A percentile compares a stretch with the other conserved stretches of the same genome.
Evolutionary conservation across 2,888 invertebrate species (phyloP).

Genomic region (Agrilus cyanescens): DNA sequence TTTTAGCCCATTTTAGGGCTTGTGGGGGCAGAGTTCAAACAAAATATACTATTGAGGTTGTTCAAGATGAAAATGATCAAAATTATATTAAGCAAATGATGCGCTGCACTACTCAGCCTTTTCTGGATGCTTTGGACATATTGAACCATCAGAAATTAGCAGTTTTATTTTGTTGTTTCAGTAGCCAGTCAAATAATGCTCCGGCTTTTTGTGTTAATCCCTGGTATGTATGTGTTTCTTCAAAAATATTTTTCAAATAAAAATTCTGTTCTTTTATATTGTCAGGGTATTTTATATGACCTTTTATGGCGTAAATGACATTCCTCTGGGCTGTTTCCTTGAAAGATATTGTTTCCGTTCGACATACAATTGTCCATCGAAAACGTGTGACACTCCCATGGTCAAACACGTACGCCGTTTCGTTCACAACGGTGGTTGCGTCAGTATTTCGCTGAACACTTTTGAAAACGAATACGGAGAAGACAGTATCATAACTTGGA

Average conservation of each 20-base stretch:
- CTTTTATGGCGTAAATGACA: conserved; percentile 90
- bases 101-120: conserved; percentile 20
- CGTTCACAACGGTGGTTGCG: conserved; percentile 81
- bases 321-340: conserved; percentile 86
- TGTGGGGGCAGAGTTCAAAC: conserved; percentile 57
- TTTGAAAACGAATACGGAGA: conserved; percentile 42
- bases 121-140: conserved; percentile 61
- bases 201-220: conserved; percentile 86
- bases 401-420: conserved; percentile 79
- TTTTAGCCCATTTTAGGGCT: conserved; percentile 78
- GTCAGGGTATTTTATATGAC: conserved; percentile 81
- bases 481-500: conserved; percentile 67
- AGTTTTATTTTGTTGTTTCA: conserved; percentile 82
- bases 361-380: conserved; percentile 71
- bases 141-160: conserved; percentile 76
- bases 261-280: conserved; percentile 6
- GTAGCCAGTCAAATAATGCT: conserved; percentile 60
- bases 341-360: conserved; percentile 84
- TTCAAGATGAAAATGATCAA: conserved; percentile 7
- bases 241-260: background rate
- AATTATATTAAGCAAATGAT: conserved; percentile 14
- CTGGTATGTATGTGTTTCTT: conserved; percentile 55
- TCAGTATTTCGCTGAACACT: conserved; percentile 59
- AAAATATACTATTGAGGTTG: conserved; percentile 12
- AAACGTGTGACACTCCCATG: conserved; percentile 73